Conservation (phyloP, 2,797 vertebrate species). For the Sphaeramia orbicularis region DNA sequence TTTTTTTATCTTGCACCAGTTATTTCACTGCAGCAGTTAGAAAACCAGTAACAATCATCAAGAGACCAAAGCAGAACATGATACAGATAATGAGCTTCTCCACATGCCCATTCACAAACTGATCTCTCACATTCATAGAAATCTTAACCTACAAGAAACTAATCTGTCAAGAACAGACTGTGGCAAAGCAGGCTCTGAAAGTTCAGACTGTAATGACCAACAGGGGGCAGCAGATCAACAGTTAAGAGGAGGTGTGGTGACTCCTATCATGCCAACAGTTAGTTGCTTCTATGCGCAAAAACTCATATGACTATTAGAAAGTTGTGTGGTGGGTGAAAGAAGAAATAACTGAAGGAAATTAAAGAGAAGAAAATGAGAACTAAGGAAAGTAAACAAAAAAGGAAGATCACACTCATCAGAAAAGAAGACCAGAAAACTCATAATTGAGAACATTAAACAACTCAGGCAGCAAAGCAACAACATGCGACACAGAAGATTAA, state of each 20-base stretch:
- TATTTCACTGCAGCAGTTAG: constrained; percentile 55
- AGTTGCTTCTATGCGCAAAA: constrained; percentile 34
- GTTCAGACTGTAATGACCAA: constrained; percentile 53
- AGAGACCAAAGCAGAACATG: constrained; percentile 70
- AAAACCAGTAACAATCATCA: constrained; percentile 61
- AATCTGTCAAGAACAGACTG: constrained; percentile 34
- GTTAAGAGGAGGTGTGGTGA: constrained; percentile 24
- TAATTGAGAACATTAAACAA: constrained; percentile 10
- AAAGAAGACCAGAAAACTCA: not conserved
- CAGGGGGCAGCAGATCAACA: constrained; percentile 68
- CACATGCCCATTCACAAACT: constrained; percentile 62
- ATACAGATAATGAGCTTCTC: constrained; percentile 37
- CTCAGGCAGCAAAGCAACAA: constrained; percentile 34
- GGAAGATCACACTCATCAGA: not conserved
- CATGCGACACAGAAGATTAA: constrained; percentile 54
- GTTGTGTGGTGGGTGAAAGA: constrained; percentile 9
- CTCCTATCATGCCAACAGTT: constrained; percentile 46
- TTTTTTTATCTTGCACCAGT: constrained; percentile 60
- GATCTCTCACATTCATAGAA: constrained; percentile 48
- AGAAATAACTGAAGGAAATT: not conserved
- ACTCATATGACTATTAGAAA: constrained; percentile 3
- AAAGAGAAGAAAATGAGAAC: constrained; percentile 6
- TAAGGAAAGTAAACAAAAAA: constrained; percentile 31
- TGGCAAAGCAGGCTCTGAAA: constrained; percentile 44
- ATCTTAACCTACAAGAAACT: constrained; percentile 18